A percentile compares a stretch with the other conserved stretches of the same genome.
Evolutionary conservation across 2,797 vertebrate genomes (phyloP).

Genomic region (Catostomus latipinnis): DNA sequence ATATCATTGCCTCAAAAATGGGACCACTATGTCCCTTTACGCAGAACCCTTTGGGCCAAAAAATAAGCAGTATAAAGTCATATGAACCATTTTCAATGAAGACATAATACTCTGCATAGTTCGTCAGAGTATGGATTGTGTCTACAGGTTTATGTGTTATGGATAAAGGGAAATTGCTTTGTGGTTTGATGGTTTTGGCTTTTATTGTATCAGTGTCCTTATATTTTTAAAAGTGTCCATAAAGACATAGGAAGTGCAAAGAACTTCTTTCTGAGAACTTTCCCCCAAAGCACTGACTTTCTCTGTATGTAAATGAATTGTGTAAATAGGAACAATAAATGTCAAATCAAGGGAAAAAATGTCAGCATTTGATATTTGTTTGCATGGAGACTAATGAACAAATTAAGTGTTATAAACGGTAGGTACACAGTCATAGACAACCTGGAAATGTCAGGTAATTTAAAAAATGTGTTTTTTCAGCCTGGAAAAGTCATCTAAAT

Average conservation of each 20-base stretch:
- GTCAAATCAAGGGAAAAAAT: conserved; percentile 26
- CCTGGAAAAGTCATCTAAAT: too few relatives aligned
- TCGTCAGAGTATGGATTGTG: conserved; percentile 3
- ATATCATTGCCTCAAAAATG: background rate
- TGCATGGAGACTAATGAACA: background rate
- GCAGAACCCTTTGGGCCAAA: conserved; percentile 25
- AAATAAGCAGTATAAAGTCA: conserved; percentile 13
- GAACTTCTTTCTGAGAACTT: conserved; percentile 36
- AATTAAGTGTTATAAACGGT: conserved; percentile 22
- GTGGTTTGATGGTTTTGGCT: conserved; percentile 31
- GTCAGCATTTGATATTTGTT: conserved; percentile 27
- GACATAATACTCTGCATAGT: conserved; percentile 15
- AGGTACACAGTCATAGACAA: background rate
- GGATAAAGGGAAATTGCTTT: conserved; percentile 15
- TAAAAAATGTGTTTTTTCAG: too few relatives aligned
- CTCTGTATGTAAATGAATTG: conserved; percentile 54
- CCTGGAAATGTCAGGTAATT: background rate
- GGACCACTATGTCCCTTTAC: conserved; percentile 27
- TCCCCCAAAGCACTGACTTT: conserved; percentile 51
- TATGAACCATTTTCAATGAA: conserved; percentile 10
- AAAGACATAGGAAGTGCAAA: conserved; percentile 29
- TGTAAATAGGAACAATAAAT: conserved; percentile 65
- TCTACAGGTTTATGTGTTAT: conserved; percentile 5
- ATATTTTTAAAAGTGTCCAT: conserved; percentile 34
- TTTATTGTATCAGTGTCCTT: conserved; percentile 37